Evolutionary conservation across 2,113 vertebrate species (phyloP).

Genomic region (Rissa tridactyla): DNA sequence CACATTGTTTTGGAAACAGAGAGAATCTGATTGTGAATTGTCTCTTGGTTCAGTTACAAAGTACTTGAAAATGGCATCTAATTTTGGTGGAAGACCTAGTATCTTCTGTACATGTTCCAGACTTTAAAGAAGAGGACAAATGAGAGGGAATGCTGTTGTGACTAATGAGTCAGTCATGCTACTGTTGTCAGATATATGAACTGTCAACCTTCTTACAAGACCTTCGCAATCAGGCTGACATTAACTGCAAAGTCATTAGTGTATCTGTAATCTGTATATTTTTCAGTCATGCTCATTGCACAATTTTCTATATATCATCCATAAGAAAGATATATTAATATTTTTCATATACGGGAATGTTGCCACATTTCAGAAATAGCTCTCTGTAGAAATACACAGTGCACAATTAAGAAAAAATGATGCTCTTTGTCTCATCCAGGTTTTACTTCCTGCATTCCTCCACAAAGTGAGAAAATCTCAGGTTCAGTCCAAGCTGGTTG

Average conservation of each 20-base stretch:
- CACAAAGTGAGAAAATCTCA: background rate
- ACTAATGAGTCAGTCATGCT: background rate
- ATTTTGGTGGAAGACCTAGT: background rate
- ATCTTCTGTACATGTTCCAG: accelerated
- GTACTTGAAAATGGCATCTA: background rate
- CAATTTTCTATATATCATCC: background rate
- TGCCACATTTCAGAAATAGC: background rate
- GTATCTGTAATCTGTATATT: background rate
- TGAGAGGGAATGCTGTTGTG: background rate
- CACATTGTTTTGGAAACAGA: background rate
- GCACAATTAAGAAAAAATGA: background rate
- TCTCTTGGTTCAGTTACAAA: background rate
- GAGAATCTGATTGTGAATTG: background rate
- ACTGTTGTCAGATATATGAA: background rate
- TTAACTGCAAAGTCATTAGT: background rate
- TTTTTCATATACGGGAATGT: background rate
- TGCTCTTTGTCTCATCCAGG: background rate
- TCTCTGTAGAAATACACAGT: background rate
- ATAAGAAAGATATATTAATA: background rate
- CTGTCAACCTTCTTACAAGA: background rate
- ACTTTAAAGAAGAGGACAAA: background rate
- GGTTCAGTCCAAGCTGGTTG: background rate
- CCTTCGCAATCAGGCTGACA: background rate
- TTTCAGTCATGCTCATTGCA: background rate
- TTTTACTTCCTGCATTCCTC: background rate